A percentile compares a stretch with the other conserved stretches of the same genome.
Conservation (phyloP, 2,113 vertebrate species). For the Corydoras maculifer region DNA sequence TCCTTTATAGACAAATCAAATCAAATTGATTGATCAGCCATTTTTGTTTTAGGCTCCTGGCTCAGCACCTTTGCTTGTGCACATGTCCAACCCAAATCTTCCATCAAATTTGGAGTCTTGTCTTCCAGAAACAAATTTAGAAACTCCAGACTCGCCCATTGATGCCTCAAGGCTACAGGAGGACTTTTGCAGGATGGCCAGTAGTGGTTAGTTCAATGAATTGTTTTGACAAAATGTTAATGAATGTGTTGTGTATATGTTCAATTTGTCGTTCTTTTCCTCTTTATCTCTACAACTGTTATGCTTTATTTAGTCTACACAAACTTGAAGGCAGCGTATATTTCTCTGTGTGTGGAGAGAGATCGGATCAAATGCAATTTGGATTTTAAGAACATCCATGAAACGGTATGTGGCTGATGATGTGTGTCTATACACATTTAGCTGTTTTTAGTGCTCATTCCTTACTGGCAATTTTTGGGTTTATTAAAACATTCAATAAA, state of each 20-base stretch:
- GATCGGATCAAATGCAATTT: slow-evolving; percentile 79
- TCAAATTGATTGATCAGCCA: background rate
- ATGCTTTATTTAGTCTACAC: slow-evolving; percentile 62
- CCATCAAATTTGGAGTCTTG: slow-evolving; percentile 73
- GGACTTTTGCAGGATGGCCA: slow-evolving; percentile 84
- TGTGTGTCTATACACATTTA: background rate
- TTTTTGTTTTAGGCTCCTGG: slow-evolving; percentile 56
- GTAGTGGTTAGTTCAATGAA: slow-evolving; percentile 69
- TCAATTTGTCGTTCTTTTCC: too few species aligned
- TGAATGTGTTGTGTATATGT: too few species aligned
- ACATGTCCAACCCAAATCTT: slow-evolving; percentile 94
- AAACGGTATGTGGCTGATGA: slow-evolving; percentile 68
- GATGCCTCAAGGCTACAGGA: slow-evolving; percentile 91
- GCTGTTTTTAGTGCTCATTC: too few species aligned
- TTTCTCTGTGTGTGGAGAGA: slow-evolving; percentile 76
- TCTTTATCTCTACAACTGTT: background rate
- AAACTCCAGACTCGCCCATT: slow-evolving; percentile 76
- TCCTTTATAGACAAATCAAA: too few species aligned
- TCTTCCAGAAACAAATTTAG: slow-evolving; percentile 74
- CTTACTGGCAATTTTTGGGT: too few species aligned
- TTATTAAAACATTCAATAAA: too few species aligned
- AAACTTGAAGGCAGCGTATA: slow-evolving; percentile 80
- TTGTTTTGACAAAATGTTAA: background rate
- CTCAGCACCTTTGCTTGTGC: slow-evolving; percentile 74
- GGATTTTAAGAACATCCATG: slow-evolving; percentile 84